phyloP scores from a whole-genome alignment of 2,888 invertebrate species.

The Chrysina gloriosa region DNA sequence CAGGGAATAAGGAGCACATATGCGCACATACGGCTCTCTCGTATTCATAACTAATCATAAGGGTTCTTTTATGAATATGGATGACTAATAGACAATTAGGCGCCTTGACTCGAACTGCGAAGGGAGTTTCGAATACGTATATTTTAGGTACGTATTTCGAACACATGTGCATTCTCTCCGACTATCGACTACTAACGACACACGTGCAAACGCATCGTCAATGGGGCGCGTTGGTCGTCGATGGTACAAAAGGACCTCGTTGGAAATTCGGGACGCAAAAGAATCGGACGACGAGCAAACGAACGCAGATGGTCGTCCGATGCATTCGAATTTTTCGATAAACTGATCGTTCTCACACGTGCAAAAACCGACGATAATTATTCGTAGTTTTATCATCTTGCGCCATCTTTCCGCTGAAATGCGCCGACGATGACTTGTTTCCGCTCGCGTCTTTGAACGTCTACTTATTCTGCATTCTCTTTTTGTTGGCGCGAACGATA shows the following conservation, averaged over 20 bases:
- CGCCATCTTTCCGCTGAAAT: slow-evolving; percentile 5
- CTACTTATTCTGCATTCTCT: background rate
- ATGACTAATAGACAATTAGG: slow-evolving; percentile 55
- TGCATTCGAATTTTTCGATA: slow-evolving; percentile 18
- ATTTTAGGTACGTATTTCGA: slow-evolving; percentile 38
- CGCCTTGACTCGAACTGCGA: slow-evolving; percentile 48
- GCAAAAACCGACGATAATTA: background rate
- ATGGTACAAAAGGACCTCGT: slow-evolving; percentile 43
- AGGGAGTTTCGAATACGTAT: slow-evolving; percentile 42
- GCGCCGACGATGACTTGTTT: slow-evolving; percentile 5
- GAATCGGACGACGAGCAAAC: slow-evolving; percentile 6
- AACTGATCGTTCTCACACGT: slow-evolving; percentile 2
- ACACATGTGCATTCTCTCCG: slow-evolving; percentile 45
- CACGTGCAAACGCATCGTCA: slow-evolving; percentile 48
- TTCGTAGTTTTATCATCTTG: slow-evolving; percentile 12
- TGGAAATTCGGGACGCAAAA: slow-evolving; percentile 39
- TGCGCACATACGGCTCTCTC: slow-evolving; percentile 12
- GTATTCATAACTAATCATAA: slow-evolving; percentile 46
- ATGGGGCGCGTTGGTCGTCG: slow-evolving; percentile 46
- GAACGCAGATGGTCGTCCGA: slow-evolving; percentile 19
- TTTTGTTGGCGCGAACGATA: background rate
- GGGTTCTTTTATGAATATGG: slow-evolving; percentile 52
- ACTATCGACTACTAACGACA: slow-evolving; percentile 34
- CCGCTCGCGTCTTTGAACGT: slow-evolving; percentile 5
- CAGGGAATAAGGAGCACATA: slow-evolving; percentile 43